Evolutionary conservation across 2,797 vertebrate genomes (phyloP).

Genomic region (Forpus xanthops): DNA sequence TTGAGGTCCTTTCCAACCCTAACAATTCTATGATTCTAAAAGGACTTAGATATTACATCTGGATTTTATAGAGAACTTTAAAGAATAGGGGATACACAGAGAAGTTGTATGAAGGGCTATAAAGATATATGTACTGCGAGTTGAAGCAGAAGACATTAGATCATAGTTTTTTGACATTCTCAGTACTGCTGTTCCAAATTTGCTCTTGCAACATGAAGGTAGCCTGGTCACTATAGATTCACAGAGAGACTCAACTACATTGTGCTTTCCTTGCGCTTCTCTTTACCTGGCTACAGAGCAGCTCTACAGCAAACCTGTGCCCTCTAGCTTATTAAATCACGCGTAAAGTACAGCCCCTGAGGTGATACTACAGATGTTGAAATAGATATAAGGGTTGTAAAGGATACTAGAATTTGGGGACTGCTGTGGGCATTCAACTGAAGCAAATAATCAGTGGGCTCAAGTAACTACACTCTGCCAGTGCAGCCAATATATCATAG

Average conservation of each 20-base stretch:
- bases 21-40: too few species aligned
- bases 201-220: neutral
- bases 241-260: neutral
- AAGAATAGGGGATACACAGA: neutral
- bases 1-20: too few species aligned
- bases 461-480: neutral
- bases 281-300: neutral
- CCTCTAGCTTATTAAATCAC: neutral
- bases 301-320: neutral
- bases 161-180: neutral
- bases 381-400: neutral
- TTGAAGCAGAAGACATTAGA: neutral
- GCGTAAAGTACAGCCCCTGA: neutral
- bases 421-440: neutral
- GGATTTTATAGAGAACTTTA: neutral
- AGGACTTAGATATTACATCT: neutral
- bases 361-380: neutral
- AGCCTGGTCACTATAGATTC: neutral
- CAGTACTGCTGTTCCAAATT: neutral
- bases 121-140: neutral
- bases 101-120: neutral
- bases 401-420: neutral
- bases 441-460: conserved; percentile 10
- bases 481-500: neutral
- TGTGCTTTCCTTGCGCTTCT: neutral